Base-by-base conservation (phyloP, 1,140 invertebrate species). In the Bombus pascuorum region DNA sequence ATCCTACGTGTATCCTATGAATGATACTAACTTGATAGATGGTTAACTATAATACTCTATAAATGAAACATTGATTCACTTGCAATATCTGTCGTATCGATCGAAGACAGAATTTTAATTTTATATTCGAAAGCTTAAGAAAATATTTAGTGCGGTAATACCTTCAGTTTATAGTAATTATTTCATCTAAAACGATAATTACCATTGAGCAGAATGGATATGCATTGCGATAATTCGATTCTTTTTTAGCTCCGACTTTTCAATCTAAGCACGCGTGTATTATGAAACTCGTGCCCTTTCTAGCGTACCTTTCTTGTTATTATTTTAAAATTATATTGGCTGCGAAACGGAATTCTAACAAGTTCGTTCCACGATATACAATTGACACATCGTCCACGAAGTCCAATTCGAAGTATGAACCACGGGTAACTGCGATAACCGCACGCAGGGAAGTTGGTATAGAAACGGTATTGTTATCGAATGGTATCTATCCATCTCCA, bases 391-490 rank as follows among this genome's bases (percentile, higher is more conserved):
- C 53, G 74, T 37, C 53, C n/a, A 18, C 44, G n/a, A 47, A 72
- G 39, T 84, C 53, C 25, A 32, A 79, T 79, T 42, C 65, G 39
- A 77, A 66, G 74, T 47, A 70, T 62, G 68, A 85, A 72, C 13
- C 76, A 79, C 22, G 81, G 53, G 81, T 57, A 73, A 73, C 77
- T 47, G 83, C 59, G 66, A 85, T 70, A 79, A 85, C 83, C 68
- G 77, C 83, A 85, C 53, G 66, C 79, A 80, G 76, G 25, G 68
- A 85, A 85, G 83, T 85, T 71, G 68, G 74, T 57, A 57, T 68
- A 78, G 81, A 83, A 83, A 83, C 74, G 81, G 77, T 70, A 73
- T 85, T 71, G 83, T 85, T 85, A 85, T 85, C 83, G 83, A 85
- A 73, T 85, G 73, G 62, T 80, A 85, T 80, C 83, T 85, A 85